Percentiles rank a stretch among this genome's conserved stretches.
Conservation (phyloP, 2,888 invertebrate genomes). For the Caenorhabditis becei region DNA sequence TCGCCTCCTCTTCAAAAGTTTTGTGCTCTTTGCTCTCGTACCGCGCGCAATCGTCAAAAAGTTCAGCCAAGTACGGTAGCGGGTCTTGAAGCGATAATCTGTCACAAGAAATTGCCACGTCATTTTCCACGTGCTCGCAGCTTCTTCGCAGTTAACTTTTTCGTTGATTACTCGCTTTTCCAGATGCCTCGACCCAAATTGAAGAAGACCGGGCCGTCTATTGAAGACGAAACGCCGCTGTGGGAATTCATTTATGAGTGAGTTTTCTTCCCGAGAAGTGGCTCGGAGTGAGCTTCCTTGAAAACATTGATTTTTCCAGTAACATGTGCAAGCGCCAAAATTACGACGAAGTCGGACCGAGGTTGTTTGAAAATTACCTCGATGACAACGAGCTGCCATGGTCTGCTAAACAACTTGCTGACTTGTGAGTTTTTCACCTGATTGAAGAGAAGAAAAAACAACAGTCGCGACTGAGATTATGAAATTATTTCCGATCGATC, state of each 20-base stretch:
- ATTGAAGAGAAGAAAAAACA: no score
- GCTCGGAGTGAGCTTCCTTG: not conserved
- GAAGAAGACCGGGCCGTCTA: constrained; percentile 16
- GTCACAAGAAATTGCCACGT: not conserved
- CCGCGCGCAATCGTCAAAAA: not conserved
- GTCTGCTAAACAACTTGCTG: not conserved
- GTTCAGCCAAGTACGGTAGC: not conserved
- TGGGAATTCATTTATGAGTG: constrained; percentile 44
- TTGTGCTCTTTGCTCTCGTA: constrained; percentile 6
- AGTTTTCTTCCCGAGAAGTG: not conserved
- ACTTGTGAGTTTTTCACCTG: constrained; percentile 29
- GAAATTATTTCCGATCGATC: no score
- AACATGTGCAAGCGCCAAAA: not conserved
- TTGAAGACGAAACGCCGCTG: constrained; percentile 18
- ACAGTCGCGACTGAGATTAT: no score
- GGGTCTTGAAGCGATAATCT: not conserved
- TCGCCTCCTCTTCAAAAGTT: constrained; percentile 1
- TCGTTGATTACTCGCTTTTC: not conserved
- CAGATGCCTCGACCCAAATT: constrained; percentile 30
- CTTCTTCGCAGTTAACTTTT: not conserved
- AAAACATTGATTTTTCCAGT: constrained; percentile 16
- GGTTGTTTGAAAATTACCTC: constrained; percentile 1
- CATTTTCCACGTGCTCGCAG: not conserved
- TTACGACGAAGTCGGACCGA: constrained; percentile 1
- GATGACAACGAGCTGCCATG: not conserved